These are phyloP conservation scores for Urechis unicinctus DNA, from an alignment of 2,888 invertebrate species.

Conservation along the genomic window DNA sequence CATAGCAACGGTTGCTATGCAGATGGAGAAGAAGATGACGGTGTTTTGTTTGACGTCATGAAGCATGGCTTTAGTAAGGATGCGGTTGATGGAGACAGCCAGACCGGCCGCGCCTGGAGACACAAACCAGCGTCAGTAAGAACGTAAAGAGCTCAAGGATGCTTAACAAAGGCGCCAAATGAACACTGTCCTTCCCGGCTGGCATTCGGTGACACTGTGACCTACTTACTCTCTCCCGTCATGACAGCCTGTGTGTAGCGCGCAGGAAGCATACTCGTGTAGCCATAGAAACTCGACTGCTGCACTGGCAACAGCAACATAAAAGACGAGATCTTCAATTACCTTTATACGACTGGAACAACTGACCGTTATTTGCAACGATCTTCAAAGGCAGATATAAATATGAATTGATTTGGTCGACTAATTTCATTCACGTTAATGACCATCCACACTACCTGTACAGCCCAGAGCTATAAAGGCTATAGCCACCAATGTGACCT, in stretches of 20 bases:
- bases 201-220: neutral
- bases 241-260: conserved; percentile 88
- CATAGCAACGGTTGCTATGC: conserved; percentile 67
- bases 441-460: conserved; percentile 22
- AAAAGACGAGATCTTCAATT: neutral
- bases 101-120: conserved; percentile 74
- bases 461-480: conserved; percentile 23
- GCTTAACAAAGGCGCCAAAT: neutral
- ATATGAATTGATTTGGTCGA: neutral
- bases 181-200: neutral
- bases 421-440: neutral
- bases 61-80: conserved; percentile 73
- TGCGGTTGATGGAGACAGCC: conserved; percentile 76
- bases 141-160: neutral
- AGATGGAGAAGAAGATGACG: conserved; percentile 77
- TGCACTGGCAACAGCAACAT: conserved; percentile 65
- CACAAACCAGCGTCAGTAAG: neutral
- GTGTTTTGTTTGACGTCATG: conserved; percentile 74
- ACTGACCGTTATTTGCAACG: neutral
- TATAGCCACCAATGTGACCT: conserved; percentile 30
- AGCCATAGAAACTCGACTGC: conserved; percentile 90
- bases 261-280: conserved; percentile 83
- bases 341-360: neutral
- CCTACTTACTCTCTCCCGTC: conserved; percentile 80
- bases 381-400: no score